Evolutionary conservation across 2,888 invertebrate species (phyloP).

Genomic region (Venustoraphidia nigricollis): DNA sequence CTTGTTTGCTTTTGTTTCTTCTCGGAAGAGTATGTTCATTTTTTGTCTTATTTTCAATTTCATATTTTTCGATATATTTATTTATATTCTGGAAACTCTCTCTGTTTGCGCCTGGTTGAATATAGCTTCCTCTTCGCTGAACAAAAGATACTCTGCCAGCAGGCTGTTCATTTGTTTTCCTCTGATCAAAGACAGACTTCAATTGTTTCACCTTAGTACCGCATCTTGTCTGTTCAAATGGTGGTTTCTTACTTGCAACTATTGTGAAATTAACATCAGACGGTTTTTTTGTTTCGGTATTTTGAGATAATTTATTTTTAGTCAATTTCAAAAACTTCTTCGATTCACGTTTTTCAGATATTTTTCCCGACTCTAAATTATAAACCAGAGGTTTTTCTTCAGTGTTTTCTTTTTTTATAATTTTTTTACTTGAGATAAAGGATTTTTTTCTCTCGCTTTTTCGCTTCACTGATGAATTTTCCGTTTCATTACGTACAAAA

Average conservation of each 20-base stretch:
- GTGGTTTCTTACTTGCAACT: constrained; percentile 2
- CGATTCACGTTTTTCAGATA: neutral
- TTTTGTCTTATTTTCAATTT: too few species aligned
- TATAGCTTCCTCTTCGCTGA: too few species aligned
- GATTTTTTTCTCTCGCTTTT: neutral
- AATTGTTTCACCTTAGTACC: constrained; percentile 8
- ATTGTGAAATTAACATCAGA: constrained; percentile 2
- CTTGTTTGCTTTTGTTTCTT: too few species aligned
- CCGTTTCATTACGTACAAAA: too few species aligned
- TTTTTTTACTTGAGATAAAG: neutral
- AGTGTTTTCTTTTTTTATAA: neutral
- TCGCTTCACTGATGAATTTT: neutral
- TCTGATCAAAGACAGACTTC: constrained; percentile 3
- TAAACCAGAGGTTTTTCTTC: neutral
- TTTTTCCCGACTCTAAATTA: neutral
- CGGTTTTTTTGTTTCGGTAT: neutral
- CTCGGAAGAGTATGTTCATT: too few species aligned
- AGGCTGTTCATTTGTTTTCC: neutral
- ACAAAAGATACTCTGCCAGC: too few species aligned
- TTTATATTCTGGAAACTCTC: too few species aligned
- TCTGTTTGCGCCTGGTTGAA: too few species aligned
- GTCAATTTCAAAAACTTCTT: neutral
- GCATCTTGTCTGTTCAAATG: neutral
- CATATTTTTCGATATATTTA: too few species aligned
- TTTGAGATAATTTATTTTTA: too few species aligned